Percentiles rank a stretch among this genome's conserved stretches.
Evolutionary conservation across 2,888 invertebrate species (phyloP).

Genomic region (Tethea ocularis): DNA sequence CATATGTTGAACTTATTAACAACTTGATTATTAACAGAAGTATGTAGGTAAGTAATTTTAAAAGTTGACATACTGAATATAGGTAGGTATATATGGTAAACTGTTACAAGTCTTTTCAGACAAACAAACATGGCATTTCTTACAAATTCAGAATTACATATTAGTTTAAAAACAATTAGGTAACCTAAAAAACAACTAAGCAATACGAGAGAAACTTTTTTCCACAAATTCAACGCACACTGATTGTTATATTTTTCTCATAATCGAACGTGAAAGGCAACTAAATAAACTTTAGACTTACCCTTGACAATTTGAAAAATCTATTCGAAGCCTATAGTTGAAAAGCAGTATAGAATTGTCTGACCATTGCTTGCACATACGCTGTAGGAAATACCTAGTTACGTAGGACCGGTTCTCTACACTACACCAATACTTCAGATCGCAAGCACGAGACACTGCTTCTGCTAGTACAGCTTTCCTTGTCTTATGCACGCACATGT

Average conservation of each 20-base stretch:
- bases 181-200: not conserved
- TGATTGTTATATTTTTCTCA: not conserved
- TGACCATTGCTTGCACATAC: not conserved
- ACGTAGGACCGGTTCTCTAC: conserved; percentile 57
- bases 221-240: not conserved
- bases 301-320: too few relatives aligned
- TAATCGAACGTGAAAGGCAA: not conserved
- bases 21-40: too few relatives aligned
- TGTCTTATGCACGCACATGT: not conserved
- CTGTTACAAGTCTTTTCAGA: not conserved
- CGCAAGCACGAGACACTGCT: conserved; percentile 52
- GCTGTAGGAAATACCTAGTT: too few relatives aligned
- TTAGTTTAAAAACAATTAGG: not conserved
- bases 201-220: conserved; percentile 1
- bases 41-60: too few relatives aligned
- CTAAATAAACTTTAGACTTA: not conserved
- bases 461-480: conserved; percentile 23
- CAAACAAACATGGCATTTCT: not conserved
- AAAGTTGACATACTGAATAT: too few relatives aligned
- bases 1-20: too few relatives aligned
- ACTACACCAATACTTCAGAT: conserved; percentile 37
- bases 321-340: not conserved
- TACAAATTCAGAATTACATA: not conserved
- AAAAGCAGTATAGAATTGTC: not conserved
- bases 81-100: too few relatives aligned